Evolutionary conservation across 1,140 invertebrate genomes (phyloP), one percentile per base, ranked within the genome.

Genomic region (Drosophila pallidifrons): DNA sequence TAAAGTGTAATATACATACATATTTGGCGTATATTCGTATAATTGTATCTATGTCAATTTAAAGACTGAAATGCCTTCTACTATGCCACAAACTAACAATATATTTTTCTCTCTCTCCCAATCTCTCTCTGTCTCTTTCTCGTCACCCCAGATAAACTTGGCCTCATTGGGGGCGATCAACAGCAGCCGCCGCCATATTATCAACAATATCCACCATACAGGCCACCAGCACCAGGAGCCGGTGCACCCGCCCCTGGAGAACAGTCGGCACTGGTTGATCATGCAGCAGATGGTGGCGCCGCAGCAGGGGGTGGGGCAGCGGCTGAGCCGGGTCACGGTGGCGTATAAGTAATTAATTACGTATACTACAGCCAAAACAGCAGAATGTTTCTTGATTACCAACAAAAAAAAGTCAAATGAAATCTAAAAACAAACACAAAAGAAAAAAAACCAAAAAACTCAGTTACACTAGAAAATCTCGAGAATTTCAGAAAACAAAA

Each of bases 121-220:
- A 10, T 38, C 8, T 38, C 8, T 38, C 6, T 10, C 35, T 32
- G 6, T 54, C 15, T 38, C 10, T 54, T n/a, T 58, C 38, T 55
- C 54, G 7, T 47, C 45, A 32, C 30, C 41, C 30, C 46, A 92
- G 91, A 92, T 83, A 92, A 92, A 83, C 91, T 92, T 57, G 91
- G 91, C 58, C 86, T 92, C 77, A 93, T 93, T 92, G 94, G 94
- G 35, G 88, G 93, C 57, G 69, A 93, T 63, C 54, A 32, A 16
- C 92, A 93, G 64, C 92, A 93, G 64, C 92, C 93, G 75, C 91
- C 89, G 51, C 79, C 91, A 45, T 92, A 91, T 49, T 89, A 92
- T 80, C 86, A 85, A 61, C 92, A 93, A 47, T 78, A 92, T 55
- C 93, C 93, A 64, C 88, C 77, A 52, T 93, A 93, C 59, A 88